Evolutionary conservation across 2,888 invertebrate species (phyloP), one percentile per base, ranked within the genome.

Genomic region (Petrophora chlorosata): DNA sequence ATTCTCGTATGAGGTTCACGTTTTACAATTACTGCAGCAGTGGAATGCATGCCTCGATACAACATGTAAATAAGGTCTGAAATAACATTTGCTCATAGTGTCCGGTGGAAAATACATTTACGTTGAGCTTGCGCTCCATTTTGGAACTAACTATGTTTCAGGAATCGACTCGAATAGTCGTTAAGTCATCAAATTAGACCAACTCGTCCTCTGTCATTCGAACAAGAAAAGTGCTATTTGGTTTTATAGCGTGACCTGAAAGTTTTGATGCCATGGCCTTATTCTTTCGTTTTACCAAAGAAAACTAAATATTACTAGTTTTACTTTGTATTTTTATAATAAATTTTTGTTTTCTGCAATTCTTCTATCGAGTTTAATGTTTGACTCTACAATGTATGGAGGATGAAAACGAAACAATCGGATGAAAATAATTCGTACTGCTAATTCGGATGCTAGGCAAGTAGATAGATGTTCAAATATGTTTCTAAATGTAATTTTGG

Each of bases 101-200:
- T 58, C 49, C 50, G 54, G 60, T 67, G 53, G 53, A 62, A 70
- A 38, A 61, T 53, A 68, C 56, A 63, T 65, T 70, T 63, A 67
- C 53, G 55, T 63, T 50, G 51, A 53, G 53, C 52, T 63, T 59
- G 61, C 42, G 52, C 59, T 70, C 60, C 61, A 68, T 73, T 73
- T 73, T 67, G 67, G 52, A 68, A 61, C 64, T 70, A 67, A 70
- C 63, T n/a, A 19, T 56, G 58, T 70, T 73, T 76, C 61, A 65
- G 63, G 7, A 23, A n/a, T 23, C n/a, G 23, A n/a, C 23, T 23
- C 23, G 7, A 23, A 2, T 60, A 71, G 72, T 80, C 74, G 76
- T 82, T 81, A 76, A 71, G 66, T 70, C 81, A 78, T 80, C 79
- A 81, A 81, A 83, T 82, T 82, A 79, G 69, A 73, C 66, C 67